Conservation (phyloP, 2,113 vertebrate species). For the Catharus minimus region DNA sequence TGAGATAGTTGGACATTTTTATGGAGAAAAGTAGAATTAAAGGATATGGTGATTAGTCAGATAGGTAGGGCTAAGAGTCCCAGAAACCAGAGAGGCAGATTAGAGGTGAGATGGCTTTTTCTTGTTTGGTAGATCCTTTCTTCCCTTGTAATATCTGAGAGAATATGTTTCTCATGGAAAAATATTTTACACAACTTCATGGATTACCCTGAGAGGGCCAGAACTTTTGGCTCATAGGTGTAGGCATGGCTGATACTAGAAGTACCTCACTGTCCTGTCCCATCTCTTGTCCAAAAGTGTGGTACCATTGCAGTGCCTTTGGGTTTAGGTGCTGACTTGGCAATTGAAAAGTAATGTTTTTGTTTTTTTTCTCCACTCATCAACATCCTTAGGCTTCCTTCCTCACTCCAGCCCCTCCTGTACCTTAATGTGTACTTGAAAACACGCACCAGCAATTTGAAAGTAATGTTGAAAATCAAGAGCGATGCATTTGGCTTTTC, state of each 20-base stretch:
- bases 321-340: background rate
- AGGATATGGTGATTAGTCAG: background rate
- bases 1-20: background rate
- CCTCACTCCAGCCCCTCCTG: background rate
- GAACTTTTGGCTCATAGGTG: rapidly evolving
- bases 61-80: background rate
- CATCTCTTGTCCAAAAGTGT: background rate
- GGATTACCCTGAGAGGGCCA: background rate
- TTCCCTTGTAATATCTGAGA: background rate
- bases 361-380: background rate
- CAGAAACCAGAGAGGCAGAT: background rate
- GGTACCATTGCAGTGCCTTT: background rate
- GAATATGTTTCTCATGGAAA: background rate
- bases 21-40: background rate
- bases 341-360: background rate
- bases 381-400: background rate
- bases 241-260: background rate
- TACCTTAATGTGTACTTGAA: background rate
- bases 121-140: background rate
- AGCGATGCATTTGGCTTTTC: background rate
- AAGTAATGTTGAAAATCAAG: background rate
- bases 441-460: background rate
- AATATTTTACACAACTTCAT: background rate
- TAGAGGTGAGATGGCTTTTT: background rate
- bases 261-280: background rate